Evolutionary conservation across 2,888 invertebrate species (phyloP).

Genomic region (Rotaria magnacalcarata): DNA sequence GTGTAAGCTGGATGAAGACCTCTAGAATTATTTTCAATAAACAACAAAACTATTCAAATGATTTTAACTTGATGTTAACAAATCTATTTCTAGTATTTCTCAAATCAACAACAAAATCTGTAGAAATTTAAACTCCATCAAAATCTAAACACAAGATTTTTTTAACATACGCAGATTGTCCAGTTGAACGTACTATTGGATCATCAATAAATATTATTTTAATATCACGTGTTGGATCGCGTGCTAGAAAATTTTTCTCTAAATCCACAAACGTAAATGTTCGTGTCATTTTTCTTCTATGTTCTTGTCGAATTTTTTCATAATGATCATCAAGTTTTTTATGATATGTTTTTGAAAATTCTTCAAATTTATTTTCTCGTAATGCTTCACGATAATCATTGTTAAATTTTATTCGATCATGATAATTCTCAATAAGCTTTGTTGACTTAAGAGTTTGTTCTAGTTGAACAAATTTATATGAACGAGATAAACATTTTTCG

Average conservation of each 20-base stretch:
- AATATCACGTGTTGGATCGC: constrained; percentile 15
- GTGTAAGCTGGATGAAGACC: not conserved
- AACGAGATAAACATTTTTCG: not conserved
- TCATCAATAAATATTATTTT: not conserved
- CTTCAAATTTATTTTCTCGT: not conserved
- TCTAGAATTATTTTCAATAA: not conserved
- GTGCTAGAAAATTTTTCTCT: not conserved
- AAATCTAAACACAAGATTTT: not conserved
- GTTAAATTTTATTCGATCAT: not conserved
- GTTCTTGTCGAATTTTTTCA: not conserved
- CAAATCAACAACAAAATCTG: no score
- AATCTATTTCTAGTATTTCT: no score
- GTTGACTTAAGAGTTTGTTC: not conserved
- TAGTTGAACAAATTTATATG: constrained; percentile 17
- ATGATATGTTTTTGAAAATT: not conserved
- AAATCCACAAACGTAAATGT: constrained; percentile 13
- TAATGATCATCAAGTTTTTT: not conserved
- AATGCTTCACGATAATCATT: not conserved
- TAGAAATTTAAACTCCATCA: no score
- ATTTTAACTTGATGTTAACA: no score
- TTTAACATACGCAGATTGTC: not conserved
- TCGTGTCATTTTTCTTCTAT: not conserved
- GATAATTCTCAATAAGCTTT: not conserved
- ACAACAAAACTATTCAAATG: no score
- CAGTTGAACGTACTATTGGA: not conserved